phyloP scores from a whole-genome alignment of 1,140 invertebrate species.

The Sycophaga agraensis region DNA sequence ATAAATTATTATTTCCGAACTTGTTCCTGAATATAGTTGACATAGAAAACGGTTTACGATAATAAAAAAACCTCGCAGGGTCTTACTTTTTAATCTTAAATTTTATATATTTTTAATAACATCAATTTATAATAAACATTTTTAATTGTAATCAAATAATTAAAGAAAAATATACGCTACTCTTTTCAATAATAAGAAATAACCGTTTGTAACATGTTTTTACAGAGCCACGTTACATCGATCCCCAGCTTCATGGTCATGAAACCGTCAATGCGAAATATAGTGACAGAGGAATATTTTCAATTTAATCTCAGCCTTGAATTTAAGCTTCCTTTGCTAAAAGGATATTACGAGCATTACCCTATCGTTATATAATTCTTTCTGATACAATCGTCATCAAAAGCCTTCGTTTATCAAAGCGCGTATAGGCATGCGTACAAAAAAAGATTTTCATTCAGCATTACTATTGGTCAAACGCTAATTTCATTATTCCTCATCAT shows the following conservation, averaged over 20 bases:
- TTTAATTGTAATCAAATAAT: conserved; percentile 20
- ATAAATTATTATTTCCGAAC: conserved; percentile 11
- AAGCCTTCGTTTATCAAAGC: conserved; percentile 1
- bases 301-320: conserved; percentile 26
- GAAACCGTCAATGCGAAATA: conserved; percentile 27
- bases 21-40: no score
- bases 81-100: background rate
- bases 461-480: background rate
- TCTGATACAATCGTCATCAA: conserved; percentile 15
- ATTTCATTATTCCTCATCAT: background rate
- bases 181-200: conserved; percentile 16
- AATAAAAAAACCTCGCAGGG: conserved; percentile 13
- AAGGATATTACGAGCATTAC: conserved; percentile 21
- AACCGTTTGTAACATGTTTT: conserved; percentile 17
- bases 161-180: conserved; percentile 13
- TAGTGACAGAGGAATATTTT: conserved; percentile 27
- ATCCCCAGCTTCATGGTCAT: conserved; percentile 28
- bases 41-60: background rate
- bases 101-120: conserved; percentile 19
- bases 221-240: conserved; percentile 24
- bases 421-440: conserved; percentile 12
- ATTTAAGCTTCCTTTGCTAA: conserved; percentile 13
- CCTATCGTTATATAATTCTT: conserved; percentile 22
- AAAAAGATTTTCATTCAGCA: conserved; percentile 7
- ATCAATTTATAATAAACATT: conserved; percentile 16